Percentiles rank a stretch among this genome's conserved stretches.
These are phyloP conservation scores for Phoenicopterus ruber DNA, from an alignment of 2,113 vertebrate species.

Conservation along the genomic window DNA sequence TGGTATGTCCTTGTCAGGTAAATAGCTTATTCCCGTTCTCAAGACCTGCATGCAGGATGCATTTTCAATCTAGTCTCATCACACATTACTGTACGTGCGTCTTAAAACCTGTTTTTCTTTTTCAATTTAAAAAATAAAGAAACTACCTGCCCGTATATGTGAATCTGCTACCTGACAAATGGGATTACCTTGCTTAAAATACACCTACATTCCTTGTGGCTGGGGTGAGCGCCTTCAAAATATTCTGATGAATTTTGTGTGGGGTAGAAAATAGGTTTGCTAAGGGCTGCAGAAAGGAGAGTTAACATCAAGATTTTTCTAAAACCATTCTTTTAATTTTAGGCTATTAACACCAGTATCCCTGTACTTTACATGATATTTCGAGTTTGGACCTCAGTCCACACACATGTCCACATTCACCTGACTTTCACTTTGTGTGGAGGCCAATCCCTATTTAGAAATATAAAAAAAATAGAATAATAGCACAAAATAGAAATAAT, in stretches of 20 bases:
- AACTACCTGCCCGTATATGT: neutral
- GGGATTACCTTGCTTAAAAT: neutral
- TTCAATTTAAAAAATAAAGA: neutral
- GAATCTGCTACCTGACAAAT: neutral
- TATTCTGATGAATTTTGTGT: neutral
- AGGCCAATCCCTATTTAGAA: neutral
- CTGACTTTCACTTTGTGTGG: neutral
- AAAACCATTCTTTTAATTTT: neutral
- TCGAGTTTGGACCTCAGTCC: neutral
- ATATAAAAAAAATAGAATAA: neutral
- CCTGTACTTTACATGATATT: rapidly evolving
- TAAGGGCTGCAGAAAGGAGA: neutral
- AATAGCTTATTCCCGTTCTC: neutral
- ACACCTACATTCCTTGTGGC: neutral
- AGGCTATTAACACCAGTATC: neutral
- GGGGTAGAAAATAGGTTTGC: neutral
- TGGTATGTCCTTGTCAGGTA: rapidly evolving
- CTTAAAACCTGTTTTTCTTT: neutral
- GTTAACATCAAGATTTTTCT: neutral
- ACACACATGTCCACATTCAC: neutral
- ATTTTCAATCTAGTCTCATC: neutral
- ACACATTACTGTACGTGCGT: rapidly evolving
- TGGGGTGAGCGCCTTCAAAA: neutral
- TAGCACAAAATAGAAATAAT: neutral
- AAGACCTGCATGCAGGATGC: neutral